Evolutionary conservation across 2,888 invertebrate species (phyloP).

Genomic region (Phrixothrix hirtus): DNA sequence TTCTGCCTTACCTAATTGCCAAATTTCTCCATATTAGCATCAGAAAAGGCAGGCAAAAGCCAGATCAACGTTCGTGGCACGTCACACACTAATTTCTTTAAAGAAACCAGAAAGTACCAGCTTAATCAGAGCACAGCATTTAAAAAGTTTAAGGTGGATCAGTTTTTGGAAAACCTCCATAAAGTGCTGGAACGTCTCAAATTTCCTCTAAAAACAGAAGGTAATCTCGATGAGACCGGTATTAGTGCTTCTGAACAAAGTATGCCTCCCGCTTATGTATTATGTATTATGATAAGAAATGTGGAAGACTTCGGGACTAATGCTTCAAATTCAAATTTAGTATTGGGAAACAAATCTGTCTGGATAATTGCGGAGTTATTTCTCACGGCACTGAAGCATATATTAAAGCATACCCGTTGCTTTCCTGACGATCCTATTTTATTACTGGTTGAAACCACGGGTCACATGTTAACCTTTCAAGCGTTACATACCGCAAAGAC

Average conservation of each 20-base stretch:
- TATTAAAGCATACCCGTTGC: conserved; percentile 38
- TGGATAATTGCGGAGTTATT: conserved; percentile 44
- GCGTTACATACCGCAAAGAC: conserved; percentile 7
- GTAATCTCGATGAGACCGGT: conserved; percentile 16
- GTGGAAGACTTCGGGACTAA: conserved; percentile 21
- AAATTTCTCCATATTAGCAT: conserved; percentile 13
- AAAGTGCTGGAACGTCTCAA: conserved; percentile 4
- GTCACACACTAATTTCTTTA: conserved; percentile 1
- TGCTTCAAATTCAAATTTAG: conserved; percentile 40
- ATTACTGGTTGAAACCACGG: conserved; percentile 48
- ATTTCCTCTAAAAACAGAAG: conserved; percentile 9
- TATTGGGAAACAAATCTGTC: conserved; percentile 37
- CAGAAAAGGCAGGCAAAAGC: not conserved
- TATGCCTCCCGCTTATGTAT: conserved; percentile 45
- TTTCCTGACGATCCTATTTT: too few relatives aligned
- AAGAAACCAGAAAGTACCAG: conserved; percentile 15
- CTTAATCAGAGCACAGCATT: conserved; percentile 3
- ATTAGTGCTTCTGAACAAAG: conserved; percentile 42
- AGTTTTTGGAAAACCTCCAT: conserved; percentile 17
- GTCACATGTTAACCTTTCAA: conserved; percentile 4
- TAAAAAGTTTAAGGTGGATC: conserved; percentile 11
- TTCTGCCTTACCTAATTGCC: conserved; percentile 11
- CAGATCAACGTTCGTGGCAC: conserved; percentile 1
- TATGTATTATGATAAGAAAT: conserved; percentile 15
- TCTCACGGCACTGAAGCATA: conserved; percentile 39